Evolutionary conservation across 2,797 vertebrate genomes (phyloP).

Genomic region (Micromesistius poutassou): DNA sequence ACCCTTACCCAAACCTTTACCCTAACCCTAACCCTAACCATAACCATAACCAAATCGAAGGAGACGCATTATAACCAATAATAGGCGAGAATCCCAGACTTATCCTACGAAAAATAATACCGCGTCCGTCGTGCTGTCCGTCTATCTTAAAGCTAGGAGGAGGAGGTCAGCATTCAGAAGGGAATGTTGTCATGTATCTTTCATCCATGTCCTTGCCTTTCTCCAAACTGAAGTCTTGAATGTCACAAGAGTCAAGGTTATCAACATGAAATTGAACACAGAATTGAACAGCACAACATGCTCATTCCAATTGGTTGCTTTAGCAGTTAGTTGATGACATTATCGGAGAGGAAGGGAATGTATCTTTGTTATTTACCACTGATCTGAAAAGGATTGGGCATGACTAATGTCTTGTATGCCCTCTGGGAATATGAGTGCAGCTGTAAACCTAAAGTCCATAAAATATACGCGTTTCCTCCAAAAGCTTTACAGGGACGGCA

Average conservation of each 20-base stretch:
- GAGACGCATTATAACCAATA: too few species aligned
- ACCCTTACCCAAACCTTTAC: too few species aligned
- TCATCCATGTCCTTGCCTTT: neutral
- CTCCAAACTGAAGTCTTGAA: neutral
- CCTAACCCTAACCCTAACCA: too few species aligned
- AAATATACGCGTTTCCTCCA: neutral
- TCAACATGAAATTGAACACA: neutral
- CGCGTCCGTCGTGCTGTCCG: neutral
- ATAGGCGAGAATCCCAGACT: too few species aligned
- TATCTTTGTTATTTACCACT: neutral
- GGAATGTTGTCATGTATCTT: neutral
- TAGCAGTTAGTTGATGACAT: neutral
- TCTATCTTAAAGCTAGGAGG: neutral
- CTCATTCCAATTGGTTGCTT: neutral
- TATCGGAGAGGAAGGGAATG: neutral
- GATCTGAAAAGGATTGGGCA: slow-evolving; percentile 41
- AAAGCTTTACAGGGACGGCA: neutral
- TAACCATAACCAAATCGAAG: too few species aligned
- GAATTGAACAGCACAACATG: neutral
- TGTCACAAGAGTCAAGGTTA: neutral
- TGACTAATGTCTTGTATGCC: slow-evolving; percentile 35
- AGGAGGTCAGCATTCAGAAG: neutral
- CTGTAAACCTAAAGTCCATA: slow-evolving; percentile 25
- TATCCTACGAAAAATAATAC: too few species aligned
- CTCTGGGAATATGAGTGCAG: slow-evolving; percentile 29